These are phyloP conservation scores for Microctonus brassicae DNA, from an alignment of 2,888 invertebrate species.

Conservation along the genomic window DNA sequence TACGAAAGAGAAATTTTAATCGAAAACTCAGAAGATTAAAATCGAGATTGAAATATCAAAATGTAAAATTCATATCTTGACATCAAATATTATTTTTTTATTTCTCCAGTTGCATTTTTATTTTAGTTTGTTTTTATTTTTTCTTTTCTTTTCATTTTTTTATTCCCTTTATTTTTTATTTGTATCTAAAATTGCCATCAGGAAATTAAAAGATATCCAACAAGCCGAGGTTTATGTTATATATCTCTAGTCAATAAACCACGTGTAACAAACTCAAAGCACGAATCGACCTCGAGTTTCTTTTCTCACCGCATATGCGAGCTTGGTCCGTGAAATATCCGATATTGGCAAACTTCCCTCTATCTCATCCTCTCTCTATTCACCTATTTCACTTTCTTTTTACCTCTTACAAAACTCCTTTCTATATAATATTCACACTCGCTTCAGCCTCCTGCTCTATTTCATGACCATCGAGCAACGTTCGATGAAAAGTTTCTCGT, in stretches of 20 bases:
- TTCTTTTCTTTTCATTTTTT: not conserved
- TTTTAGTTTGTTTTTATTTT: no score
- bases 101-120: no score
- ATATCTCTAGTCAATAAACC: not conserved
- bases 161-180: not conserved
- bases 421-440: not conserved
- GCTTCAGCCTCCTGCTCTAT: not conserved
- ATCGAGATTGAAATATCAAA: not conserved
- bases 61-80: not conserved
- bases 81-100: not conserved
- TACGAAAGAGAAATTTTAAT: not conserved
- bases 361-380: not conserved
- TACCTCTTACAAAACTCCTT: not conserved
- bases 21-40: not conserved
- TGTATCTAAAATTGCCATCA: not conserved
- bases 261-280: not conserved
- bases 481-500: not conserved
- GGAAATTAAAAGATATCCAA: not conserved
- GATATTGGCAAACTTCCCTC: slow-evolving; percentile 30
- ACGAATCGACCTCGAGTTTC: not conserved
- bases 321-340: slow-evolving; percentile 16
- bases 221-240: not conserved
- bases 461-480: not conserved
- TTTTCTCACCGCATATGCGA: slow-evolving; percentile 10
- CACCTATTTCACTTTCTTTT: no score